Percentiles rank a stretch among this genome's conserved stretches.
Evolutionary conservation across 1,140 invertebrate genomes (phyloP).

Genomic region (Drosophila kohkoa): DNA sequence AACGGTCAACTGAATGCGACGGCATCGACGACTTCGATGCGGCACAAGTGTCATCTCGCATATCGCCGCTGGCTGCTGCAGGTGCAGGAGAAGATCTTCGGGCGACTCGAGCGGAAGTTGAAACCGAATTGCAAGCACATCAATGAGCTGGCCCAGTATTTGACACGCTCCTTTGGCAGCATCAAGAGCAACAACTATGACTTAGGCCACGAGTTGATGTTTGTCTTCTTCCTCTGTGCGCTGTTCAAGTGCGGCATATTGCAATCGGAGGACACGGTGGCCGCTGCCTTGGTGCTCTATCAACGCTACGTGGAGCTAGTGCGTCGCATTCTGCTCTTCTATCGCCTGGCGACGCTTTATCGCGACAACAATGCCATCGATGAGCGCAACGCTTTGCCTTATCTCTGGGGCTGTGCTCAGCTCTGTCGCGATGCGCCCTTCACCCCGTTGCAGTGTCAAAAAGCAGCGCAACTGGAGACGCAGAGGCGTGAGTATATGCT

Average conservation of each 20-base stretch:
- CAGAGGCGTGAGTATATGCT: slow-evolving; percentile 48
- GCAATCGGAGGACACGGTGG: slow-evolving; percentile 39
- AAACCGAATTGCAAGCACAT: slow-evolving; percentile 46
- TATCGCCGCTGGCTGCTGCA: slow-evolving; percentile 41
- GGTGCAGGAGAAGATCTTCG: slow-evolving; percentile 45
- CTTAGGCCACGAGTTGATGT: slow-evolving; percentile 59
- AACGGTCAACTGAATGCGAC: background rate
- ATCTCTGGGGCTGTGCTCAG: slow-evolving; percentile 63
- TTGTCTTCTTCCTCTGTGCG: slow-evolving; percentile 58
- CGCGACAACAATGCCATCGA: slow-evolving; percentile 29
- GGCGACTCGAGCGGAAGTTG: slow-evolving; percentile 36
- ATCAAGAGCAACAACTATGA: slow-evolving; percentile 30
- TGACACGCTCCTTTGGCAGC: slow-evolving; percentile 52
- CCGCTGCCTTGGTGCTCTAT: slow-evolving; percentile 53
- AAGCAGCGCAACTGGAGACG: background rate
- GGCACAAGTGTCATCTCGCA: background rate
- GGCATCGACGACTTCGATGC: slow-evolving; percentile 17
- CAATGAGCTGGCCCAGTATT: slow-evolving; percentile 61
- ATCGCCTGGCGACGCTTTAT: background rate
- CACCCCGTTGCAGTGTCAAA: slow-evolving; percentile 19
- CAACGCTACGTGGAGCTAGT: slow-evolving; percentile 51
- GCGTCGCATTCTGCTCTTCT: slow-evolving; percentile 40
- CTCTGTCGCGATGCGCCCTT: slow-evolving; percentile 41
- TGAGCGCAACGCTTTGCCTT: slow-evolving; percentile 50
- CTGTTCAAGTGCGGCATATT: slow-evolving; percentile 53